Base-by-base conservation (phyloP, 2,888 invertebrate species). In the Latrodectus hesperus region DNA sequence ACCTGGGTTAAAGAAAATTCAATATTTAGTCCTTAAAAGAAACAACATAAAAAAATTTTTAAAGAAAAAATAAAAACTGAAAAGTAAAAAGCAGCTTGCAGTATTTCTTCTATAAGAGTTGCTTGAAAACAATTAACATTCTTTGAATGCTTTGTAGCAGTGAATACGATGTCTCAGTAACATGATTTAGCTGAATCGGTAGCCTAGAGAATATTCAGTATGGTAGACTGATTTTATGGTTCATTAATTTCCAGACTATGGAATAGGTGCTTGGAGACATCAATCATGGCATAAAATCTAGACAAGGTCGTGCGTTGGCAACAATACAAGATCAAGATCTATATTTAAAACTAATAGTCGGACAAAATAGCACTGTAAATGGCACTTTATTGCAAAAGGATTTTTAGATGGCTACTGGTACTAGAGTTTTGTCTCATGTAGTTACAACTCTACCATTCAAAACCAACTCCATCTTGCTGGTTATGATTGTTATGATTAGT, bases 81-180 rank as follows among this genome's bases (percentile, higher is more conserved):
- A 72, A 16, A 14, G 11, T n/a, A 16, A 51, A 73, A 73, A 9
- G 16, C 52, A 17, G n/a, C 9, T 4, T 17, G 22, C 17, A 2
- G 72, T 51, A 53, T 22, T 53, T 53, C 10, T n/a, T 16, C 10
- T 26, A 38, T 64, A 64, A n/a, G 3, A 64, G 38, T 14, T 17
- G 12, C 10, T n/a, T 74, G 1, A n/a, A 74, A 55, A 74, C 3
- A 38, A 60, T 22, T 52, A 10, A 71, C 71, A 14, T n/a, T n/a
- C 3, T 10, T 51, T 52, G 71, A 71, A 71, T 71, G 71, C n/a
- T 71, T 74, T 14, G 26, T 55, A 55, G 26, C 38, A 74, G 74
- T 74, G 74, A 74, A 53, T 55, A 60, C 60, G 60, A 22, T 60
- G 22, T 60, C 22, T 74, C 55, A 17, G 10, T 16, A 74, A 74